These are phyloP conservation scores for Bellardia bayeri DNA, from an alignment of 2,888 invertebrate genomes.

Conservation along the genomic window DNA sequence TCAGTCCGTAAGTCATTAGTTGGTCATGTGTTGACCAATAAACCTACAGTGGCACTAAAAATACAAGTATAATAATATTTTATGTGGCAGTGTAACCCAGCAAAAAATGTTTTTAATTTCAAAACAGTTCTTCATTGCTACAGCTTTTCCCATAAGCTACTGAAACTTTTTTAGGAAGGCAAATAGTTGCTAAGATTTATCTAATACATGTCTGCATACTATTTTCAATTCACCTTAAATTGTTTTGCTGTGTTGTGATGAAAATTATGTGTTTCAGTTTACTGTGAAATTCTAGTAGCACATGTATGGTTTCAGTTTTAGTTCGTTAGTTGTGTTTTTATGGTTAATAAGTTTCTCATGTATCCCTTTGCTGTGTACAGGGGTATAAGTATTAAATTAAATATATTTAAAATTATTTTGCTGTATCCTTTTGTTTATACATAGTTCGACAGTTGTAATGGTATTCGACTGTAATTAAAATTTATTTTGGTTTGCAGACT, in stretches of 20 bases:
- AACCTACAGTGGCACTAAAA: constrained; percentile 8
- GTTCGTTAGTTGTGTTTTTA: background rate
- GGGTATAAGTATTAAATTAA: background rate
- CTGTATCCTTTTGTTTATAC: background rate
- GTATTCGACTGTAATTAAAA: too few relatives aligned
- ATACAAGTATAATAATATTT: background rate
- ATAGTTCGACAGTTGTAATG: too few relatives aligned
- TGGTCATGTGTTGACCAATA: constrained; percentile 33
- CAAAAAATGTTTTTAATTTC: background rate
- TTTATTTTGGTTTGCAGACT: too few relatives aligned
- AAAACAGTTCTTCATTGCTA: too few relatives aligned
- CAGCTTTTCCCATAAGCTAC: too few relatives aligned
- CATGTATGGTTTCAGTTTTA: background rate
- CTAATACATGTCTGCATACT: too few relatives aligned
- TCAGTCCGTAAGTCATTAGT: background rate
- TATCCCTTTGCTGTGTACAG: background rate
- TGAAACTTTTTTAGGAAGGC: too few relatives aligned
- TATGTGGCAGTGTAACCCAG: background rate
- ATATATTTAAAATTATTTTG: background rate
- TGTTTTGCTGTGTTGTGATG: too few relatives aligned
- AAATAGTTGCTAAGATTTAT: too few relatives aligned
- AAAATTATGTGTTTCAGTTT: background rate
- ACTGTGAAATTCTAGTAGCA: background rate
- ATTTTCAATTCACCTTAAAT: too few relatives aligned
- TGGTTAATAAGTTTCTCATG: constrained; percentile 4